These are phyloP conservation scores for Paradoxurus hermaphroditus DNA, from an alignment of 2,113 vertebrate genomes.

Conservation along the genomic window DNA sequence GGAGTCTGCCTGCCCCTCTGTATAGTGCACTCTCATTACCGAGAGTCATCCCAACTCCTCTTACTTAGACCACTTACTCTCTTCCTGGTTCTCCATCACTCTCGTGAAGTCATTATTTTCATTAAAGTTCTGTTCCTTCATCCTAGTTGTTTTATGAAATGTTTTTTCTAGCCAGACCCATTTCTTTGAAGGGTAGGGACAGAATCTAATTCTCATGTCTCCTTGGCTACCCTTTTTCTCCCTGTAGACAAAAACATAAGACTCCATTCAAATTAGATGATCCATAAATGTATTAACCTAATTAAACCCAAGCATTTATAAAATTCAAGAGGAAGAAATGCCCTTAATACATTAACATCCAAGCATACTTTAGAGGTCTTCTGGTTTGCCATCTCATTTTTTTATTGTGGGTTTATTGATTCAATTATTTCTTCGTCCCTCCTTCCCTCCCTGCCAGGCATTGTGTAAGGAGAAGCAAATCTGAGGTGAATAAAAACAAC, in stretches of 20 bases:
- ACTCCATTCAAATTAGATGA: slow-evolving; percentile 37
- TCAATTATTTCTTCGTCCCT: background rate
- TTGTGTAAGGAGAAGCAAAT: background rate
- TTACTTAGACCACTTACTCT: background rate
- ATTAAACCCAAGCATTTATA: slow-evolving; percentile 40
- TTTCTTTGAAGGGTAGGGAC: slow-evolving; percentile 39
- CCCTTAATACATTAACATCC: background rate
- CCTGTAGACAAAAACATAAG: slow-evolving; percentile 11
- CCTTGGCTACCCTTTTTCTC: background rate
- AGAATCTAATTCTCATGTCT: slow-evolving; percentile 37
- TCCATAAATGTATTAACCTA: slow-evolving; percentile 46
- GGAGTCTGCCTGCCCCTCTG: background rate
- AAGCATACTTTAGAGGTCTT: background rate
- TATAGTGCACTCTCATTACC: background rate
- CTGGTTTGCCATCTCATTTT: background rate
- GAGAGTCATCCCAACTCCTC: background rate
- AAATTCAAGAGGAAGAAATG: slow-evolving; percentile 25
- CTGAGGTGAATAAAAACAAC: background rate
- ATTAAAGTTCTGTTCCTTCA: background rate
- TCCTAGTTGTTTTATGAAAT: background rate
- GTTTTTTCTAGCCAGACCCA: background rate
- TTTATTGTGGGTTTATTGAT: background rate
- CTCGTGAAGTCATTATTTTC: background rate
- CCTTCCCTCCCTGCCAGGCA: background rate
- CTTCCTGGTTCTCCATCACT: background rate